A percentile compares a stretch with the other conserved stretches of the same genome.
Conservation (phyloP, 2,113 vertebrate species). For the Glareola pratincola region DNA sequence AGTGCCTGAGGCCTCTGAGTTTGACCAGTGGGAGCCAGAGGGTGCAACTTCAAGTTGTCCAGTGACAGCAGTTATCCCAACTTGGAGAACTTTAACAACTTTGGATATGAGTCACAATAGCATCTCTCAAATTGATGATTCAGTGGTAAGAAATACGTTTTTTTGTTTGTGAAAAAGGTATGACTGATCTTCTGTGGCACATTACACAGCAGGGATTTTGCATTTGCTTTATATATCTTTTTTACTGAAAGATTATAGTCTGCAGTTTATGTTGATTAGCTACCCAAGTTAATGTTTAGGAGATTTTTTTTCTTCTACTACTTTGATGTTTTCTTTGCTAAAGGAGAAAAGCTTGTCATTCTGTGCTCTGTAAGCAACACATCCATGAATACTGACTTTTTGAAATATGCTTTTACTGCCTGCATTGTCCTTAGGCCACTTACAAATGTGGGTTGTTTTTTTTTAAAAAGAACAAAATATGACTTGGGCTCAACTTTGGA, state of each 20-base stretch:
- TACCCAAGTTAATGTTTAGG: not conserved
- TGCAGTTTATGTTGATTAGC: not conserved
- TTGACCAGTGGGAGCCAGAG: slow-evolving; percentile 94
- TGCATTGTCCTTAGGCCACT: not conserved
- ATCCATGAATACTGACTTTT: not conserved
- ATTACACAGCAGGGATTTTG: not conserved
- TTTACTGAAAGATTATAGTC: not conserved
- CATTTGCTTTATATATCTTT: not conserved
- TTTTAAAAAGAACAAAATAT: not conserved
- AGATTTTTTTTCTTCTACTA: not conserved
- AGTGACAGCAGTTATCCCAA: slow-evolving; percentile 89
- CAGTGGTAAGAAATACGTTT: slow-evolving; percentile 84
- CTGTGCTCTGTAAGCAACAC: not conserved
- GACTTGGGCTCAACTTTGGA: not conserved
- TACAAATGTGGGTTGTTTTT: not conserved
- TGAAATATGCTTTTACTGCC: not conserved
- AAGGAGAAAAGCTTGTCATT: not conserved
- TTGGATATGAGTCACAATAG: slow-evolving; percentile 95
- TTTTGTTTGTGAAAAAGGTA: not conserved
- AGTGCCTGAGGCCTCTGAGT: slow-evolving; percentile 90
- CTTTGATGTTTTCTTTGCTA: not conserved
- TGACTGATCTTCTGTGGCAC: not conserved
- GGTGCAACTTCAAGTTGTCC: slow-evolving; percentile 77
- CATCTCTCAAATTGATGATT: slow-evolving; percentile 86
- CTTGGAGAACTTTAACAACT: slow-evolving; percentile 89